Percentiles rank a stretch among this genome's conserved stretches.
Evolutionary conservation across 2,888 invertebrate species (phyloP).

Genomic region (Eupsilia transversa): DNA sequence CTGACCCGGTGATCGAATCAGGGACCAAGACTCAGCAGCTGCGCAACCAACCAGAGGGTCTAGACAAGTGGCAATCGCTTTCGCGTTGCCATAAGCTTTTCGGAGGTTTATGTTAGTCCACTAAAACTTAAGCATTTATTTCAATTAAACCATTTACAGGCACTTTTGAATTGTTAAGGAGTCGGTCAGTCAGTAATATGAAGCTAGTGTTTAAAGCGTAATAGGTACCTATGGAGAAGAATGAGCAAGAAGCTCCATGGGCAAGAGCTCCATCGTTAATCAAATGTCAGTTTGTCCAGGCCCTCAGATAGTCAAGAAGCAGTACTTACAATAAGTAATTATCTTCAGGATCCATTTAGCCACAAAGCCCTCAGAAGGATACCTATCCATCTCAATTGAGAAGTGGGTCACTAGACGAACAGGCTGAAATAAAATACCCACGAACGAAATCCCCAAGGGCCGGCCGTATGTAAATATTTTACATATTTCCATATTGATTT

Average conservation of each 20-base stretch:
- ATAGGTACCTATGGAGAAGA: too few species aligned
- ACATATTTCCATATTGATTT: constrained; percentile 64
- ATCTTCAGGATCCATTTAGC: background rate
- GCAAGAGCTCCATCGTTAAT: too few species aligned
- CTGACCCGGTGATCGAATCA: background rate
- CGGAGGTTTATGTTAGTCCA: too few species aligned
- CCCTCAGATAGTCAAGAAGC: background rate
- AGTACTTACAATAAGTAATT: constrained; percentile 21
- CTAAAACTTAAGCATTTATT: too few species aligned
- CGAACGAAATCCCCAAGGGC: constrained; percentile 45
- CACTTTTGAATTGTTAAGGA: too few species aligned
- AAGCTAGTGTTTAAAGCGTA: too few species aligned
- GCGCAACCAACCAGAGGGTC: background rate
- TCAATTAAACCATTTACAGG: too few species aligned
- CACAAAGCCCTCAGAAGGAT: background rate
- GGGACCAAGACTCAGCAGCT: too few species aligned
- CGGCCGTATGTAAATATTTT: constrained; percentile 58
- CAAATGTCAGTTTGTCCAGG: background rate
- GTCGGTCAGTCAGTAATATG: too few species aligned
- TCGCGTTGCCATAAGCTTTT: background rate
- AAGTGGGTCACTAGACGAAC: constrained; percentile 45
- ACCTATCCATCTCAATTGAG: constrained; percentile 40
- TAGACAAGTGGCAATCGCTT: background rate
- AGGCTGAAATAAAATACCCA: constrained; percentile 42
- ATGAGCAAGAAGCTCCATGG: too few species aligned